Conservation (phyloP, 2,797 vertebrate species). For the Alectoris magna region DNA sequence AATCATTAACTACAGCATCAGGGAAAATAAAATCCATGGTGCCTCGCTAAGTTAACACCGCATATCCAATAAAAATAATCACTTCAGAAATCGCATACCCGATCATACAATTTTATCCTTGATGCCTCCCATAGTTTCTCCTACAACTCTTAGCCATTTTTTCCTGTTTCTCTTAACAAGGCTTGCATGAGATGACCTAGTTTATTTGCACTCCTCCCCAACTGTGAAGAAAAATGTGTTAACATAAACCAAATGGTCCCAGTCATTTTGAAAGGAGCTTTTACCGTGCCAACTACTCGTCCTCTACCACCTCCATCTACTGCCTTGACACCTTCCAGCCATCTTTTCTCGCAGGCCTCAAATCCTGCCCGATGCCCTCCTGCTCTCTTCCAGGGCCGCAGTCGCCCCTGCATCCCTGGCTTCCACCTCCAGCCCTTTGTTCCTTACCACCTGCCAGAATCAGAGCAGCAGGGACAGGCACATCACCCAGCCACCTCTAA, state of each 20-base stretch:
- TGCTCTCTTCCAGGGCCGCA: not conserved
- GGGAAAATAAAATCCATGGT: conserved; percentile 26
- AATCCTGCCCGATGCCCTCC: not conserved
- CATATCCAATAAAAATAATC: conserved; percentile 36
- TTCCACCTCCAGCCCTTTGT: accelerated
- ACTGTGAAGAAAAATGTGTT: conserved; percentile 67
- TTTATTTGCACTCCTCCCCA: conserved; percentile 68
- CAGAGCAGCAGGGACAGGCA: not conserved
- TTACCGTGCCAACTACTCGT: conserved; percentile 54
- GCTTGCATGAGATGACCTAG: conserved; percentile 60
- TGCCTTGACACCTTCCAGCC: conserved; percentile 48
- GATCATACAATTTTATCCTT: conserved; percentile 37
- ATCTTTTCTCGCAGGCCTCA: not conserved
- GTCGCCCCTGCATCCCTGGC: not conserved
- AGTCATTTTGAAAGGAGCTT: conserved; percentile 60
- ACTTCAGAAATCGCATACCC: conserved; percentile 34
- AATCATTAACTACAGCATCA: conserved; percentile 17
- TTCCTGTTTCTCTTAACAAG: conserved; percentile 60
- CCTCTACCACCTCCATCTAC: conserved; percentile 52
- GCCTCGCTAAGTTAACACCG: conserved; percentile 15
- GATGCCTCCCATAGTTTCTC: not conserved
- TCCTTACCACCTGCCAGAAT: not conserved
- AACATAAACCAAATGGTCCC: conserved; percentile 68
- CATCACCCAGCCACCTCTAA: not conserved
- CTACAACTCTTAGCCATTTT: conserved; percentile 41